phyloP scores from a whole-genome alignment of 2,113 vertebrate species.

The Puffinus mauretanicus region DNA sequence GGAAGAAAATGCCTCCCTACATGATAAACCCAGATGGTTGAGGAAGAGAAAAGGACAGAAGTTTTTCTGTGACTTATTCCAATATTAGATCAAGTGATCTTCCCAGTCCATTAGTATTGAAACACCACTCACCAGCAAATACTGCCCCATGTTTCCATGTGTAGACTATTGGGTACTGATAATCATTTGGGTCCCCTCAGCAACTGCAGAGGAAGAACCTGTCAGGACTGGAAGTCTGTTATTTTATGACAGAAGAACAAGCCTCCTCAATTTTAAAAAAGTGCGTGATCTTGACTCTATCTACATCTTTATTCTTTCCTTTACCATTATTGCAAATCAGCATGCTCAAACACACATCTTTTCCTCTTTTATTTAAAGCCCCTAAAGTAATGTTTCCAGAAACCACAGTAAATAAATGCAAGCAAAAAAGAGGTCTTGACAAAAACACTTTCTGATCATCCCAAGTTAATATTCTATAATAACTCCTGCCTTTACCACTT shows the following conservation, averaged over 20 bases:
- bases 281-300: background rate
- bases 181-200: background rate
- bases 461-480: background rate
- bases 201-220: background rate
- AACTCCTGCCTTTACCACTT: background rate
- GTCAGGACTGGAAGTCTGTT: background rate
- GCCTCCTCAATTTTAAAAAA: background rate
- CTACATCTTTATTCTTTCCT: background rate
- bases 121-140: background rate
- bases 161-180: background rate
- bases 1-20: background rate
- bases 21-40: background rate
- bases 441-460: background rate
- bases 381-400: background rate
- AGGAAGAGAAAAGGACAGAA: background rate
- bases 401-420: background rate
- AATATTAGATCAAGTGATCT: background rate
- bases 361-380: background rate
- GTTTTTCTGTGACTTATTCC: background rate
- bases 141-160: rapidly evolving
- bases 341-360: background rate
- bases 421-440: background rate
- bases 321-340: background rate
- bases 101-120: background rate
- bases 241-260: background rate